Evolutionary conservation across 2,888 invertebrate genomes (phyloP).

Genomic region (Athalia rosae): DNA sequence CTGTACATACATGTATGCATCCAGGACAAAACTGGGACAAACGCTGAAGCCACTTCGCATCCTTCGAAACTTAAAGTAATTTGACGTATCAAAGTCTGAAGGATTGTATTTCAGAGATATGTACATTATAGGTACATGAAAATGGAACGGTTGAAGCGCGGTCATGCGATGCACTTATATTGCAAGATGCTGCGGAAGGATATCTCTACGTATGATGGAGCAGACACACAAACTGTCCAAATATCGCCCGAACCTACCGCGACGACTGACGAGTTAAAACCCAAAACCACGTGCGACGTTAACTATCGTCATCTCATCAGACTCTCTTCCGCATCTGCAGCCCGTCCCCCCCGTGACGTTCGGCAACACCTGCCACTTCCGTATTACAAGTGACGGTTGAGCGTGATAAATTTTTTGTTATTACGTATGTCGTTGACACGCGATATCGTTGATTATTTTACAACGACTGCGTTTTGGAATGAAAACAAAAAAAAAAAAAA

Average conservation of each 20-base stretch:
- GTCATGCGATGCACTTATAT: background rate
- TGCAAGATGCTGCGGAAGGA: background rate
- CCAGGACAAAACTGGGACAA: slow-evolving; percentile 5
- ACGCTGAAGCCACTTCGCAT: background rate
- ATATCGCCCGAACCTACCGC: slow-evolving; percentile 1
- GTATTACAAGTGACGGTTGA: slow-evolving; percentile 25
- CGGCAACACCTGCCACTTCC: slow-evolving; percentile 39
- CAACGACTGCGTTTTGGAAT: background rate
- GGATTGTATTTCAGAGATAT: background rate
- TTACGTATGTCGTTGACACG: slow-evolving; percentile 17
- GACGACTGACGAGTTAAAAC: too few species aligned
- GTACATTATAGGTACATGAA: too few species aligned
- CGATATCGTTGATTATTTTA: background rate
- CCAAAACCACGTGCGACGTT: slow-evolving; percentile 20
- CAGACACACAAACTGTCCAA: slow-evolving; percentile 1
- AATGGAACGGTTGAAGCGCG: too few species aligned
- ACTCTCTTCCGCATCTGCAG: too few species aligned
- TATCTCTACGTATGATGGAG: background rate
- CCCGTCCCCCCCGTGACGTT: slow-evolving; percentile 33
- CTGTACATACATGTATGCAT: background rate
- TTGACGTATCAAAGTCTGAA: background rate
- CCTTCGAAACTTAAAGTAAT: background rate
- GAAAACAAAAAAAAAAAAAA: too few species aligned
- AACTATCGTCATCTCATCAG: background rate
- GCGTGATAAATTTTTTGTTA: slow-evolving; percentile 34